A percentile compares a stretch with the other conserved stretches of the same genome.
These are phyloP conservation scores for Bicyclus anynana DNA, from an alignment of 1,140 invertebrate species.

Conservation along the genomic window DNA sequence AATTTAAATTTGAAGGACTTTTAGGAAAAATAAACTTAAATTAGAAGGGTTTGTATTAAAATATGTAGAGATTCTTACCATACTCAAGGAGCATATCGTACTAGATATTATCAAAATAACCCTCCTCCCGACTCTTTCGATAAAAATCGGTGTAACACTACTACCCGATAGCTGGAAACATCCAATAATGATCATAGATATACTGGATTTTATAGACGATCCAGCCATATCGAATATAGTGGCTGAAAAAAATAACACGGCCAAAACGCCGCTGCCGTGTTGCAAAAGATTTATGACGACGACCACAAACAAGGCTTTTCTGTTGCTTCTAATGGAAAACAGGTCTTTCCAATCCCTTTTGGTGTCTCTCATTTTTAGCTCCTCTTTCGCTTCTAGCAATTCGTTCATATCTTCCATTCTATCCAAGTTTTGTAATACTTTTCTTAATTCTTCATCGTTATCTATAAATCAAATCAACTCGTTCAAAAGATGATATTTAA, in stretches of 20 bases:
- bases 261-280: constrained; percentile 49
- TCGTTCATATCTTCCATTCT: constrained; percentile 29
- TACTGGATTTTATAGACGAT: constrained; percentile 31
- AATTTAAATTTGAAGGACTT: no score
- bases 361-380: constrained; percentile 6
- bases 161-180: constrained; percentile 72
- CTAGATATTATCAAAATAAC: constrained; percentile 67
- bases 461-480: constrained; percentile 11
- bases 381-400: constrained; percentile 18
- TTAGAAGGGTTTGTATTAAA: no score
- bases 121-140: constrained; percentile 76
- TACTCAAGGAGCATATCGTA: constrained; percentile 28
- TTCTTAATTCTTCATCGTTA: constrained; percentile 20
- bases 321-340: constrained; percentile 32
- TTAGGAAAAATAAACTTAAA: no score
- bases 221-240: constrained; percentile 57
- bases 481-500: no score
- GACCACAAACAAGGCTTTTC: constrained; percentile 32
- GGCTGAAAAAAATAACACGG: constrained; percentile 75
- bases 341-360: constrained; percentile 31
- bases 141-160: constrained; percentile 49
- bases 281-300: constrained; percentile 48
- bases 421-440: constrained; percentile 15
- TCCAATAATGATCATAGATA: constrained; percentile 39
- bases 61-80: constrained; percentile 41